Base-by-base conservation (phyloP, 2,797 vertebrate genomes). In the Gambusia yucatana region DNA sequence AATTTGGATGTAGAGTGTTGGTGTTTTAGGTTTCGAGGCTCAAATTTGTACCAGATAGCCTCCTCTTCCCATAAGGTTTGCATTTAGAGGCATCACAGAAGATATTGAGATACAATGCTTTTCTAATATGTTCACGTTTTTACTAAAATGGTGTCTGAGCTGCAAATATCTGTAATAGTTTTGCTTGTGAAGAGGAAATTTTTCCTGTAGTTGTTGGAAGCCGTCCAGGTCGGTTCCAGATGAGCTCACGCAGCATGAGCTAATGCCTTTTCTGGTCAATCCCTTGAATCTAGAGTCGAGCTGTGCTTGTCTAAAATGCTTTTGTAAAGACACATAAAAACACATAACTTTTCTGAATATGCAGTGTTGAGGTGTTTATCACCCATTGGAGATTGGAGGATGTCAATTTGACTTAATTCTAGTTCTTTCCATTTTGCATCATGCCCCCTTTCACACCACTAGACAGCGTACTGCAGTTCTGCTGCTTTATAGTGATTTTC, bases 381-480 rank as follows among this genome's bases (percentile, higher is more conserved):
- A 17, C 44, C 44, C 44, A 48, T 17, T 5, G 33, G 44, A 30
- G 70, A 13, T 30, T 71, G 13, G 4, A 22, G 70, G 46, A 48
- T 50, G 17, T 48, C 70, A 48, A 48, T 50, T 33, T 72, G 72
- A 57, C 50, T 57, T 57, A 14, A 57, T 6, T 55, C 48, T 57
- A 74, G 36, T 57, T 74, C 72, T 28, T 41, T 74, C 72, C 72
- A 74, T 28, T 57, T 57, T 57, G 72, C 72, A 6, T 74, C 72
- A 39, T 74, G 43, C 2, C 72, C 50, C 41, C 20, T 39, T 3
- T 61, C 55, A 75, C 55, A 75, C 39, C n/a, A 75, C 16, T 11
- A 61, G 30, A 61, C n/a, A 0, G n/a, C 73, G 20, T 17, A 61
- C 0, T 44, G 73, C 55, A 61, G 73, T 30, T 75, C 55, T 30